phyloP scores from a whole-genome alignment of 2,113 vertebrate genomes.

The Anolis sagrei region DNA sequence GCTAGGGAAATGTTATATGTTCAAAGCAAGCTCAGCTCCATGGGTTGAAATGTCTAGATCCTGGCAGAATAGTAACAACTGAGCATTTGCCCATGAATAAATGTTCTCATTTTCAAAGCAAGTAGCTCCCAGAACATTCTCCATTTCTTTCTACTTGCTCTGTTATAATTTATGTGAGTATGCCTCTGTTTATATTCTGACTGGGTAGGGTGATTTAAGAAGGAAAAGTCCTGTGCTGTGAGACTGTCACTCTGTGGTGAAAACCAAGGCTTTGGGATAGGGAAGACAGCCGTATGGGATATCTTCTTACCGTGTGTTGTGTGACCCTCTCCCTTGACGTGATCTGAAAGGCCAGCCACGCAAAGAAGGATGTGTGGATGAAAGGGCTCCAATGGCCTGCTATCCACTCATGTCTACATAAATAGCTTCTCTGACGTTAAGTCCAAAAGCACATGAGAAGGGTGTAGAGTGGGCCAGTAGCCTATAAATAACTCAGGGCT shows the following conservation, averaged over 20 bases:
- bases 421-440: conserved; percentile 64
- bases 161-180: background rate
- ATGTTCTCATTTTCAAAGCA: background rate
- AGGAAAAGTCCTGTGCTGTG: background rate
- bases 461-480: background rate
- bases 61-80: background rate
- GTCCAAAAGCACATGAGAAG: conserved; percentile 41
- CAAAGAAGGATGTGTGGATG: background rate
- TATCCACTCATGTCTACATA: conserved; percentile 39
- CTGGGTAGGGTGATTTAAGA: background rate
- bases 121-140: background rate
- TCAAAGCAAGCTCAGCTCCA: background rate
- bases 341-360: conserved; percentile 4
- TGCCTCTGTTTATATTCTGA: background rate
- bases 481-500: conserved; percentile 57
- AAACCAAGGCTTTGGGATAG: background rate
- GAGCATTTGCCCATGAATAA: background rate
- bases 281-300: background rate
- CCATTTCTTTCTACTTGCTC: background rate
- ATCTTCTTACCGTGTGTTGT: conserved; percentile 9
- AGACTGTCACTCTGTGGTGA: background rate
- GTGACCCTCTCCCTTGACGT: conserved; percentile 15
- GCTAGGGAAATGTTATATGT: background rate
- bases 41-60: background rate
- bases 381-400: conserved; percentile 42